These are phyloP conservation scores for Hypothenemus hampei DNA, from an alignment of 1,140 invertebrate species.

Conservation along the genomic window DNA sequence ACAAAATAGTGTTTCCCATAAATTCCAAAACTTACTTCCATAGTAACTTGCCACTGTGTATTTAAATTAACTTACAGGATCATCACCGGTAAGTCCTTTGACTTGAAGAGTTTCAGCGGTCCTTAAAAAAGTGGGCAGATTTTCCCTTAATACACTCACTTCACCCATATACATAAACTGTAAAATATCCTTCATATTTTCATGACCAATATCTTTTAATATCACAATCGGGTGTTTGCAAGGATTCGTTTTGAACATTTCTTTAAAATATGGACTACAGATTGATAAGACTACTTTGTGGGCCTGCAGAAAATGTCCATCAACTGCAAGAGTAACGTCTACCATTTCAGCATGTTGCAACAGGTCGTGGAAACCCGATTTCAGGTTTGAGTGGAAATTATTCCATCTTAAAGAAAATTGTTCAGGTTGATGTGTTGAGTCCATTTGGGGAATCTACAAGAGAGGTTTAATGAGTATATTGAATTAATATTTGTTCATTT, in stretches of 20 bases:
- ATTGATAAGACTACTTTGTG: slow-evolving; percentile 69
- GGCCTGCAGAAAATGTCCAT: slow-evolving; percentile 64
- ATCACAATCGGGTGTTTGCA: slow-evolving; percentile 64
- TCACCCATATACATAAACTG: slow-evolving; percentile 86
- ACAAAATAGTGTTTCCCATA: too few species aligned
- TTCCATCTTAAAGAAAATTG: slow-evolving; percentile 64
- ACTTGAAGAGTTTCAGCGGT: slow-evolving; percentile 85
- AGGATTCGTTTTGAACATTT: slow-evolving; percentile 57
- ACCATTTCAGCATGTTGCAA: slow-evolving; percentile 62
- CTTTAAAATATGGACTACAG: slow-evolving; percentile 69
- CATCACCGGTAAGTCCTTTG: slow-evolving; percentile 68
- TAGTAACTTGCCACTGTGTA: too few species aligned
- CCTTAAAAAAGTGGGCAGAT: slow-evolving; percentile 78
- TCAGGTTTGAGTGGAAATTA: slow-evolving; percentile 60
- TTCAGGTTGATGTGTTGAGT: slow-evolving; percentile 40
- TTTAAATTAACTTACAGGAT: slow-evolving; percentile 37
- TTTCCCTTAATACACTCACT: slow-evolving; percentile 85
- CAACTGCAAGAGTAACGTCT: slow-evolving; percentile 67
- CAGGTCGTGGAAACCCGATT: slow-evolving; percentile 57
- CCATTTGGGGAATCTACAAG: not conserved
- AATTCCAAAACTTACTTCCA: too few species aligned
- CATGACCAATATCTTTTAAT: slow-evolving; percentile 70
- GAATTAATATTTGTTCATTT: not conserved
- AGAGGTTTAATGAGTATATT: not conserved
- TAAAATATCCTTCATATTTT: slow-evolving; percentile 70